Conservation (phyloP, 2,888 invertebrate genomes). For the Macrosiphum euphorbiae region DNA sequence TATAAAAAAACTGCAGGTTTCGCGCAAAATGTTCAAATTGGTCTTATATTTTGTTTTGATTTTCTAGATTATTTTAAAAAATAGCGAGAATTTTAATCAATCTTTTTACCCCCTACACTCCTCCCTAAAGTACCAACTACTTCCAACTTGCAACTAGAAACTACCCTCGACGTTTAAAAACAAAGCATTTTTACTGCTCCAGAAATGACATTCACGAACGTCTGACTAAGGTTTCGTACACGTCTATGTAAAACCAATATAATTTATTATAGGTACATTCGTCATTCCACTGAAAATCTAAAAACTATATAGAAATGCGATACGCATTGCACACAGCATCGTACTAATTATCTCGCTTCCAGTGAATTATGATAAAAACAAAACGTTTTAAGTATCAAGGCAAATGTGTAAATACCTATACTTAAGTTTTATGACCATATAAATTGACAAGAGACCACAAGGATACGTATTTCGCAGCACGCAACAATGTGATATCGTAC, state of each 20-base stretch:
- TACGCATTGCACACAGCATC: not conserved
- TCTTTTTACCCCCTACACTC: no score
- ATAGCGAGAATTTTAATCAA: no score
- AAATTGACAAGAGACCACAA: constrained; percentile 26
- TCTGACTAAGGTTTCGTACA: no score
- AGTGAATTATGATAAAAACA: constrained; percentile 3
- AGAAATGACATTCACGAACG: no score
- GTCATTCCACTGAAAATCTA: not conserved
- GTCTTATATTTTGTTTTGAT: no score
- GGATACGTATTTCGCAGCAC: not conserved
- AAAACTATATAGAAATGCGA: not conserved
- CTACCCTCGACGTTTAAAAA: not conserved
- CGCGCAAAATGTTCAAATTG: no score
- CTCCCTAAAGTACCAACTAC: not conserved
- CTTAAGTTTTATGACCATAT: constrained; percentile 23
- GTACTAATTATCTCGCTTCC: constrained; percentile 37
- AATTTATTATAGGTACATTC: no score
- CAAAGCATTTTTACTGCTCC: not conserved
- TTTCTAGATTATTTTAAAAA: not conserved
- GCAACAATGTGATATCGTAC: constrained; percentile 26
- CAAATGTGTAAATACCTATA: not conserved
- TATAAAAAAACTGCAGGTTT: no score
- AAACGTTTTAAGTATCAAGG: constrained; percentile 40
- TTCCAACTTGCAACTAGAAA: not conserved
- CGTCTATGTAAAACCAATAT: no score